Evolutionary conservation across 1,140 invertebrate genomes (phyloP).

Genomic region (Brachionus calyciflorus): DNA sequence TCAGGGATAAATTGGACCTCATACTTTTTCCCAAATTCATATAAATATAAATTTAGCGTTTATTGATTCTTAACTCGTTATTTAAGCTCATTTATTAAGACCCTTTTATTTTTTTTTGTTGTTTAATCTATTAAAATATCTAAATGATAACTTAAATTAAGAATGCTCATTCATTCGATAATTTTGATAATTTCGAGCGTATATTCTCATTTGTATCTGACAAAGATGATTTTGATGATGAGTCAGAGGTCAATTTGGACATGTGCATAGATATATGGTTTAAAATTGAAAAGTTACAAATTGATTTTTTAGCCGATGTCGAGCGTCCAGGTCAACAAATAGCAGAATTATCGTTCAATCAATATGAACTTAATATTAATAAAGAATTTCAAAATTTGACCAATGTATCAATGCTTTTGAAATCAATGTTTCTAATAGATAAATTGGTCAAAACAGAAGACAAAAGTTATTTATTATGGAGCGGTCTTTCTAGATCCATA

Average conservation of each 20-base stretch:
- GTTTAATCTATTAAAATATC: not conserved
- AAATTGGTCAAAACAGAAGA: constrained; percentile 19
- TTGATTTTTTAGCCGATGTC: constrained; percentile 26
- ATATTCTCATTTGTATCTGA: not conserved
- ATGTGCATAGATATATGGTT: not conserved
- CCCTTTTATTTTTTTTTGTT: too few species aligned
- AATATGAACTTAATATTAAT: constrained; percentile 50
- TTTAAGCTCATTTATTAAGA: too few species aligned
- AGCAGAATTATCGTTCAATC: constrained; percentile 68
- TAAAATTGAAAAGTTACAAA: constrained; percentile 24
- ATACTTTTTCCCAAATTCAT: too few species aligned
- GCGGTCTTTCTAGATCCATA: not conserved
- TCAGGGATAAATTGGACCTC: too few species aligned
- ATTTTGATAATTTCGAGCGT: not conserved
- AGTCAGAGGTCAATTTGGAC: not conserved
- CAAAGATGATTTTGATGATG: not conserved
- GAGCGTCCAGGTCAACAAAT: not conserved
- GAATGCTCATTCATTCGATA: not conserved
- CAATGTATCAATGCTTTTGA: constrained; percentile 7
- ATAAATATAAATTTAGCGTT: too few species aligned
- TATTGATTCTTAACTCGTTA: too few species aligned
- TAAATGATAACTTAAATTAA: not conserved
- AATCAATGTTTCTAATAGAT: constrained; percentile 1
- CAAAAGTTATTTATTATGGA: constrained; percentile 26
- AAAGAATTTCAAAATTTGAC: not conserved